A percentile compares a stretch with the other conserved stretches of the same genome.
Conservation (phyloP, 1,140 invertebrate genomes). For the Atta cephalotes region DNA sequence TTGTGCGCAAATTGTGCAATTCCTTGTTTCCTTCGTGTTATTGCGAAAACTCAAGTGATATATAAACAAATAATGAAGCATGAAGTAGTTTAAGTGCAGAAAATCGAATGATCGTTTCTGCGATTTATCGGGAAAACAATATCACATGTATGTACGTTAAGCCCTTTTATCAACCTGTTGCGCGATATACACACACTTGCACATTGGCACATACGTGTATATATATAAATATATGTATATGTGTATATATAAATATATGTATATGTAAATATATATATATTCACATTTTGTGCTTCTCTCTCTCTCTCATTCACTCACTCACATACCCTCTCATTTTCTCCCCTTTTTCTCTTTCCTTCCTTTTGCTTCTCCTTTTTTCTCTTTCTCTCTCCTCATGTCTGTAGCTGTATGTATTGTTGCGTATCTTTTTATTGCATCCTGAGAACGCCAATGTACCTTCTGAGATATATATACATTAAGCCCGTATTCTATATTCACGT, state of each 20-base stretch:
- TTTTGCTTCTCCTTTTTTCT: not conserved
- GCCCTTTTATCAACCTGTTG: slow-evolving; percentile 62
- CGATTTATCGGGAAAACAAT: slow-evolving; percentile 48
- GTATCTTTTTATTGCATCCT: slow-evolving; percentile 65
- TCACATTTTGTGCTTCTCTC: slow-evolving; percentile 5
- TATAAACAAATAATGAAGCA: not conserved
- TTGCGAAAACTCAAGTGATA: not conserved
- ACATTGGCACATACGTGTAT: slow-evolving; percentile 6
- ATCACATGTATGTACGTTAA: slow-evolving; percentile 10
- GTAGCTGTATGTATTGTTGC: slow-evolving; percentile 52
- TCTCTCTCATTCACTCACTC: not conserved
- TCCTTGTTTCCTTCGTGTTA: not conserved
- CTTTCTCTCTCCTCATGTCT: not conserved
- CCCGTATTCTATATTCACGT: slow-evolving; percentile 8
- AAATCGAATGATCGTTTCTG: not conserved
- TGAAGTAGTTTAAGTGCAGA: not conserved
- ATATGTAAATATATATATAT: slow-evolving; percentile 20
- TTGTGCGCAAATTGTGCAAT: not conserved
- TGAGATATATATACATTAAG: slow-evolving; percentile 37
- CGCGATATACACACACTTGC: slow-evolving; percentile 27
- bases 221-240: not conserved
- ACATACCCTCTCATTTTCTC: too few species aligned
- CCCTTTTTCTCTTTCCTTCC: not conserved
- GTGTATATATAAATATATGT: not conserved
- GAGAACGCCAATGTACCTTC: slow-evolving; percentile 64